A percentile compares a stretch with the other conserved stretches of the same genome.
These are phyloP conservation scores for Proterorhinus semilunaris DNA, from an alignment of 2,113 vertebrate genomes.

Conservation along the genomic window DNA sequence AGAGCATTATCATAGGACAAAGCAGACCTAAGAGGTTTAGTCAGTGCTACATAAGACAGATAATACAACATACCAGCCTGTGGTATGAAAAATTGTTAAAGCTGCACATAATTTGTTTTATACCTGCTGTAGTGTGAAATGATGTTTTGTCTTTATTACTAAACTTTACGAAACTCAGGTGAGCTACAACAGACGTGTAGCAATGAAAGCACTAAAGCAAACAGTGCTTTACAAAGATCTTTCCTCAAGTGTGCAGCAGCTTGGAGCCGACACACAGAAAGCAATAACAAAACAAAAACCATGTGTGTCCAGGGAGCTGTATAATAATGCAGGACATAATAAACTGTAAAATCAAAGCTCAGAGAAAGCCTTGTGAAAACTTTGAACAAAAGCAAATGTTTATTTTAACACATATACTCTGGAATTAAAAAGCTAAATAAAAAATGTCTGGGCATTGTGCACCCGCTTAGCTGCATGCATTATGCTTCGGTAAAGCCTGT, in stretches of 20 bases:
- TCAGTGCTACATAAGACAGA: neutral
- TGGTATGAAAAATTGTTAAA: too few relatives aligned
- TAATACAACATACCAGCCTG: neutral
- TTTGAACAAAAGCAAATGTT: neutral
- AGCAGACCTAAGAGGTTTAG: neutral
- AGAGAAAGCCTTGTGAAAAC: neutral
- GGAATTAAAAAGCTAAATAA: neutral
- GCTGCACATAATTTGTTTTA: too few relatives aligned
- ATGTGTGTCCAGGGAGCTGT: neutral
- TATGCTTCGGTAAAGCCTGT: too few relatives aligned
- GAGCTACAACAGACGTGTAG: neutral
- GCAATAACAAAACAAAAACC: constrained; percentile 4
- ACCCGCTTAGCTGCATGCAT: too few relatives aligned
- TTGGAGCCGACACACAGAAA: neutral
- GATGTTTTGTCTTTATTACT: neutral
- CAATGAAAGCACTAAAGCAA: neutral
- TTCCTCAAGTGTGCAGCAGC: neutral
- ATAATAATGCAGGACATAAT: neutral
- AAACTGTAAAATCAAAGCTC: neutral
- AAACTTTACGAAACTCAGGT: neutral
- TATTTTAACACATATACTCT: neutral
- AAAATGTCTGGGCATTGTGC: too few relatives aligned
- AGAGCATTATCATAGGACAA: constrained; percentile 4
- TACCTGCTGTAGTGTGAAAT: neutral
- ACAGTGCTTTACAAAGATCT: neutral